These are phyloP conservation scores for Eupristina koningsbergeri DNA, from an alignment of 1,140 invertebrate species.

Conservation along the genomic window DNA sequence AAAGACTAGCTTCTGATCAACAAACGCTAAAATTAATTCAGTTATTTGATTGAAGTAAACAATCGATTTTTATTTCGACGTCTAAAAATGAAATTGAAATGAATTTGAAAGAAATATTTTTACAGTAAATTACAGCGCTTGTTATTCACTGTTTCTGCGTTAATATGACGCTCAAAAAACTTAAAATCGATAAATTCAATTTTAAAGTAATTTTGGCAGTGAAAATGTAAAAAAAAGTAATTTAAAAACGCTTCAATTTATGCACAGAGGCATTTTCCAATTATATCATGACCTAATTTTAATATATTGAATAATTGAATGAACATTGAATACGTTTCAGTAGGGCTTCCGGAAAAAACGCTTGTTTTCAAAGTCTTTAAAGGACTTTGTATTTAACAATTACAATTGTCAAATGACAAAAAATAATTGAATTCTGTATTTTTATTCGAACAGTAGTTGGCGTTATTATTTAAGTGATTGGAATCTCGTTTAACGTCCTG, in stretches of 20 bases:
- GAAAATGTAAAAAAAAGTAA: background rate
- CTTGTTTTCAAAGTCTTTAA: background rate
- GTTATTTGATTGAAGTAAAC: background rate
- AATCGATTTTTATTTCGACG: background rate
- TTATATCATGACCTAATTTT: slow-evolving; percentile 3
- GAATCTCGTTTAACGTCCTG: too few species aligned
- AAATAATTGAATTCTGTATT: too few species aligned
- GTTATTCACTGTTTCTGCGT: background rate
- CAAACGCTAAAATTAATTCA: background rate
- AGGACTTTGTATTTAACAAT: background rate
- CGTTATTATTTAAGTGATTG: too few species aligned
- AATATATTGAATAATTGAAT: slow-evolving; percentile 4
- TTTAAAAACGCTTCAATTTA: background rate
- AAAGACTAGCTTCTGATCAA: background rate
- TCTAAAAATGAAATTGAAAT: background rate
- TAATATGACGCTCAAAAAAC: background rate
- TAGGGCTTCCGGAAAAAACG: background rate
- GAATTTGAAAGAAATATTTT: background rate
- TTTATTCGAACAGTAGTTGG: too few species aligned
- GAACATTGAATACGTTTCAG: background rate
- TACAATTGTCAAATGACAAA: too few species aligned
- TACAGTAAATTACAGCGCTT: background rate
- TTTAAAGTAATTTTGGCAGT: slow-evolving; percentile 17
- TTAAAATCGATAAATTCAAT: background rate
- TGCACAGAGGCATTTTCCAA: background rate